These are phyloP conservation scores for Drosophila mulleri DNA, from an alignment of 2,888 invertebrate genomes.

Conservation along the genomic window DNA sequence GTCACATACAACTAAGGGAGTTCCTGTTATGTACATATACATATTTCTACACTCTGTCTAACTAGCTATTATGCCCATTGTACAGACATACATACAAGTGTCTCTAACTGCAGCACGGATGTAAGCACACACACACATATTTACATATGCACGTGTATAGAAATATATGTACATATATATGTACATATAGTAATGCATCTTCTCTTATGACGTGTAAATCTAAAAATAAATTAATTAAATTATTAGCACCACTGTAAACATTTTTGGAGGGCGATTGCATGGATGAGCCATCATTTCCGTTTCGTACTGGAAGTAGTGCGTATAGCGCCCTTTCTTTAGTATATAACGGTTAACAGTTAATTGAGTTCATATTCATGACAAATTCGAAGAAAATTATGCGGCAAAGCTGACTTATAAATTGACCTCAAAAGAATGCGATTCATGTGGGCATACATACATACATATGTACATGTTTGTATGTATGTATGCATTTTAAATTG, in stretches of 20 bases:
- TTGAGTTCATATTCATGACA: conserved; percentile 71
- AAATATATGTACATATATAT: not conserved
- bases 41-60: conserved; percentile 60
- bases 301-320: conserved; percentile 6
- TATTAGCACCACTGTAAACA: too few relatives aligned
- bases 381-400: conserved; percentile 70
- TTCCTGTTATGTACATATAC: conserved; percentile 76
- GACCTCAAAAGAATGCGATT: conserved; percentile 59
- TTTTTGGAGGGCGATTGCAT: not conserved
- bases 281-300: conserved; percentile 62
- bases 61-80: conserved; percentile 53
- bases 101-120: not conserved
- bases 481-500: not conserved
- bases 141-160: not conserved
- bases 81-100: not conserved
- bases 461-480: not conserved
- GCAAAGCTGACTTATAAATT: conserved; percentile 55
- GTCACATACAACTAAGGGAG: conserved; percentile 66
- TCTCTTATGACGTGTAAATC: not conserved
- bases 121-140: not conserved
- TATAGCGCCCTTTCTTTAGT: conserved; percentile 21
- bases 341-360: conserved; percentile 73
- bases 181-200: not conserved
- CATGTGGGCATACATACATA: not conserved
- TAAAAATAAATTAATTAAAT: too few relatives aligned